Evolutionary conservation across 2,113 vertebrate genomes (phyloP).

Genomic region (Antechinus flavipes): DNA sequence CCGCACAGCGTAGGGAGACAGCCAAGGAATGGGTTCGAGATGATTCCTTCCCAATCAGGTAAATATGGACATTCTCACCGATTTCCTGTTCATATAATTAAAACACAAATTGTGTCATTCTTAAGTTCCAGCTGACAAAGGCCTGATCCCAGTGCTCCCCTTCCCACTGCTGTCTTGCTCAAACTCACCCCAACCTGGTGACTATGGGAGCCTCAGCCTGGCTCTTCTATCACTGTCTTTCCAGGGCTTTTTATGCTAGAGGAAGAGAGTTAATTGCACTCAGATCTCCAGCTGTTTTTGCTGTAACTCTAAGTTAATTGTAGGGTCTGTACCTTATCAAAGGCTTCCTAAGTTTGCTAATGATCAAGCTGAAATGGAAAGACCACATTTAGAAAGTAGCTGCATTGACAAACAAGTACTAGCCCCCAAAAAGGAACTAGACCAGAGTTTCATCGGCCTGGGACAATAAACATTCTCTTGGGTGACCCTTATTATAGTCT

Average conservation of each 20-base stretch:
- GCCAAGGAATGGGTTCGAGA: constrained; percentile 96
- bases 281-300: neutral
- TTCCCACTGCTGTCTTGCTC: neutral
- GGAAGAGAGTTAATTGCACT: neutral
- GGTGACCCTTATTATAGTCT: neutral
- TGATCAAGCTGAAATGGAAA: neutral
- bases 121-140: neutral
- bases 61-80: constrained; percentile 98
- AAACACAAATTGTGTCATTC: constrained; percentile 23
- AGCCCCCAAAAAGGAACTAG: constrained; percentile 8
- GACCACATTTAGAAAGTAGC: neutral
- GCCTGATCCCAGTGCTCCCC: neutral
- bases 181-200: neutral
- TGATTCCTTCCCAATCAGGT: constrained; percentile 97
- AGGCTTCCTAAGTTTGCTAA: constrained; percentile 11
- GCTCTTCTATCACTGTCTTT: neutral
- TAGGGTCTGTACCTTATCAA: constrained; percentile 11
- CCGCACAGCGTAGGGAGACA: constrained; percentile 95
- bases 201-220: neutral
- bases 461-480: neutral
- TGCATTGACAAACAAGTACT: neutral
- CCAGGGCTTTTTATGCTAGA: neutral
- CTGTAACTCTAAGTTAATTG: neutral
- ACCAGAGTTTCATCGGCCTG: neutral
- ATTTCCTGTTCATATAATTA: constrained; percentile 90